Conservation (phyloP, 2,113 vertebrate genomes). For the Piprites chloris region DNA sequence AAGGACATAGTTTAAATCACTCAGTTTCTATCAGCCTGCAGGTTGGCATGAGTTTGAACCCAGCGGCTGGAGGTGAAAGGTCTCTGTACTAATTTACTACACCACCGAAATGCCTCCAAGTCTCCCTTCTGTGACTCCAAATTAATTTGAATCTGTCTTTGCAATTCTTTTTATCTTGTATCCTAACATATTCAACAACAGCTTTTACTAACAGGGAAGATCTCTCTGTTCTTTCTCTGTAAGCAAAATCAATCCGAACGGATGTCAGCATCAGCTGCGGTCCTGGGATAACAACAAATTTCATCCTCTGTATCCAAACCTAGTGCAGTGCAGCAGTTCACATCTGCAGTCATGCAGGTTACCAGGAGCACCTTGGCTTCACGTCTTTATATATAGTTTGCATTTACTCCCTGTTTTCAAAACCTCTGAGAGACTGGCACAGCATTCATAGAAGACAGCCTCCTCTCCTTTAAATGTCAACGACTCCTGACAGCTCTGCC, state of each 20-base stretch:
- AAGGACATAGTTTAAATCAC: conserved; percentile 16
- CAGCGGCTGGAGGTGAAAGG: conserved; percentile 38
- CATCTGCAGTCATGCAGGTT: neutral
- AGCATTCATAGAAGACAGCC: neutral
- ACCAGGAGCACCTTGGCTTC: neutral
- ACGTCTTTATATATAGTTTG: neutral
- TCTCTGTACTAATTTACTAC: conserved; percentile 33
- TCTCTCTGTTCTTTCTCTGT: neutral
- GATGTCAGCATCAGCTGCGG: neutral
- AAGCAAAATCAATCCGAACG: neutral
- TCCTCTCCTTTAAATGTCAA: conserved; percentile 23
- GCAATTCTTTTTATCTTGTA: neutral
- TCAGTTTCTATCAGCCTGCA: neutral
- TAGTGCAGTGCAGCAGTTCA: neutral
- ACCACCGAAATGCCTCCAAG: conserved; percentile 24
- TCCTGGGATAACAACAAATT: neutral
- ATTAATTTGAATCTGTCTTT: neutral
- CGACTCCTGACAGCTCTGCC: conserved; percentile 11
- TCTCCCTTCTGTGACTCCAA: neutral
- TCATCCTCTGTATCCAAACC: neutral
- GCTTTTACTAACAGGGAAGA: neutral
- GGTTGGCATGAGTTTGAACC: conserved; percentile 27
- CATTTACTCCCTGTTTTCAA: neutral
- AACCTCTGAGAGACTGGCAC: neutral
- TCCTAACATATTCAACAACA: neutral